These are phyloP conservation scores for Mamestra configurata DNA, from an alignment of 1,140 invertebrate species.

Conservation along the genomic window DNA sequence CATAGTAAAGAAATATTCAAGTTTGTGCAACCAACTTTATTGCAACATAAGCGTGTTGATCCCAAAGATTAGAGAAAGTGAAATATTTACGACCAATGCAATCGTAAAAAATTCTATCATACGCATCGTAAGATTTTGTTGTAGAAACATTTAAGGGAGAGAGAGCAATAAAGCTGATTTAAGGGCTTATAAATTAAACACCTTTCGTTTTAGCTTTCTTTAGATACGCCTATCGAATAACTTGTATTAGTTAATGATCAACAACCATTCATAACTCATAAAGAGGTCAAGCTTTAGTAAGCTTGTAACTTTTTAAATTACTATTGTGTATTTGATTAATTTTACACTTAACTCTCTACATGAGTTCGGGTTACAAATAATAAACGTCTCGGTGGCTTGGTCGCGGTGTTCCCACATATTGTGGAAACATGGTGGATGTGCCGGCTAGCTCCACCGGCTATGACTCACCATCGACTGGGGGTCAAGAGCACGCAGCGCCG, in stretches of 20 bases:
- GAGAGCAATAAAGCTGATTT: slow-evolving; percentile 68
- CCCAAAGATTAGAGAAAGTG: slow-evolving; percentile 63
- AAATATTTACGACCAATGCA: slow-evolving; percentile 61
- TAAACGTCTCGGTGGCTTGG: neutral
- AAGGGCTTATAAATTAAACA: slow-evolving; percentile 74
- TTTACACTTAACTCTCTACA: neutral
- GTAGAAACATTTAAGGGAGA: slow-evolving; percentile 66
- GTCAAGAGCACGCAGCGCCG: slow-evolving; percentile 76
- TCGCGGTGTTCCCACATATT: slow-evolving; percentile 63
- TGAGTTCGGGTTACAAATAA: slow-evolving; percentile 29
- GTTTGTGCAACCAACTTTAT: slow-evolving; percentile 9
- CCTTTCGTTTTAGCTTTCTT: slow-evolving; percentile 75
- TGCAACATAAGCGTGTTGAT: slow-evolving; percentile 20
- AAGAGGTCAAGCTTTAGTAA: slow-evolving; percentile 23
- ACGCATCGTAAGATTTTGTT: slow-evolving; percentile 44
- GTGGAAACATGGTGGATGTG: slow-evolving; percentile 32
- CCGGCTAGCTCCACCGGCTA: slow-evolving; percentile 41
- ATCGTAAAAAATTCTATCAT: slow-evolving; percentile 58
- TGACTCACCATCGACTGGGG: slow-evolving; percentile 72
- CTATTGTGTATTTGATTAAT: slow-evolving; percentile 9
- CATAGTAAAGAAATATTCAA: neutral
- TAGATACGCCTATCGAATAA: slow-evolving; percentile 58
- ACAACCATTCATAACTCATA: slow-evolving; percentile 51
- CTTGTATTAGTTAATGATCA: slow-evolving; percentile 48
- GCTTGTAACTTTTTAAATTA: neutral